Evolutionary conservation across 2,888 invertebrate species (phyloP).

Genomic region (Vannuccia rotundouncinata): DNA sequence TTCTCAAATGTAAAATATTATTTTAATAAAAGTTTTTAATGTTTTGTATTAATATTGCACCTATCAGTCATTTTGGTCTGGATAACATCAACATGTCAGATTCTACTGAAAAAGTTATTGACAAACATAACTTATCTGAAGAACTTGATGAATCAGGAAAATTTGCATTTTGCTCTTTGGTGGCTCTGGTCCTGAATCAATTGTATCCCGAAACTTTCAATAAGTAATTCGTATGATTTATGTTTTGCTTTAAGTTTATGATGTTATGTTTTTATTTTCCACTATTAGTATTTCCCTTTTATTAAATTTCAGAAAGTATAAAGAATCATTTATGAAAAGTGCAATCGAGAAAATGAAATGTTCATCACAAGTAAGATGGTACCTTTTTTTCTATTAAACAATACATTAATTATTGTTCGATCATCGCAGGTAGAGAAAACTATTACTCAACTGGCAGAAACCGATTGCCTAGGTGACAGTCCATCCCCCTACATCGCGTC

Average conservation of each 20-base stretch:
- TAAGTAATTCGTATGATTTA: background rate
- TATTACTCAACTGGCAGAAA: background rate
- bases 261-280: background rate
- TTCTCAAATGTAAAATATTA: no score
- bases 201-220: background rate
- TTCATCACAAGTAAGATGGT: background rate
- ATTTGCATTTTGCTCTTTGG: background rate
- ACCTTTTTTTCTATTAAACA: background rate
- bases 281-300: background rate
- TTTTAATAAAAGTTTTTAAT: no score
- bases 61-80: no score
- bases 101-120: no score
- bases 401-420: background rate
- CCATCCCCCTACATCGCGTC: background rate
- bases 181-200: background rate
- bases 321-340: background rate
- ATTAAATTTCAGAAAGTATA: background rate
- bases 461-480: background rate
- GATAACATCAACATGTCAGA: no score
- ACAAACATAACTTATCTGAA: no score
- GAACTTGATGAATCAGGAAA: background rate
- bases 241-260: no score
- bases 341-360: background rate
- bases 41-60: no score
- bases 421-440: background rate